A percentile compares a stretch with the other conserved stretches of the same genome.
Conservation (phyloP, 2,113 vertebrate species). For the Phoxinus phoxinus region DNA sequence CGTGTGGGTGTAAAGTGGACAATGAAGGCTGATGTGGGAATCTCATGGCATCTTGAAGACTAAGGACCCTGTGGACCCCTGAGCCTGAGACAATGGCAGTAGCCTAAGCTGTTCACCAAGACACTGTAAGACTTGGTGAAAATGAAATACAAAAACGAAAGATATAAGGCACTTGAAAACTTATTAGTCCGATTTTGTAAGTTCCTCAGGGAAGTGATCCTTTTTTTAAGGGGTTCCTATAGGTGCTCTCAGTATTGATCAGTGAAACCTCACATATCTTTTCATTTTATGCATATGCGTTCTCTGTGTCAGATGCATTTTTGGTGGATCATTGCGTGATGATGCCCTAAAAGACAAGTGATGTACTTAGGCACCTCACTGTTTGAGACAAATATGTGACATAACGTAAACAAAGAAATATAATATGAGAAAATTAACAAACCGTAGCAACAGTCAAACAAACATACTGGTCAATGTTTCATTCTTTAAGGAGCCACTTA, state of each 20-base stretch:
- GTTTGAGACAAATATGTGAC: neutral
- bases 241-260: neutral
- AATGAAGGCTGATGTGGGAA: constrained; percentile 6
- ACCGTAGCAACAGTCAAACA: neutral
- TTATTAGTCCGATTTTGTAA: neutral
- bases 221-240: neutral
- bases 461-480: neutral
- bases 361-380: neutral
- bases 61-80: neutral
- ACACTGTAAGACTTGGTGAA: neutral
- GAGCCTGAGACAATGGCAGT: neutral
- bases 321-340: neutral
- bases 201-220: neutral
- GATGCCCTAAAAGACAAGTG: neutral
- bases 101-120: too few relatives aligned
- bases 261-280: neutral
- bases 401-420: constrained; percentile 16
- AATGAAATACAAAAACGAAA: too few relatives aligned
- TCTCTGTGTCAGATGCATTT: neutral
- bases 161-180: neutral
- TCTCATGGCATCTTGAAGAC: neutral
- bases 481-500: constrained; percentile 49
- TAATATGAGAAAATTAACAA: neutral
- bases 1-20: neutral
- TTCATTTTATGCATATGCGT: neutral